A percentile compares a stretch with the other conserved stretches of the same genome.
Conservation (phyloP, 2,113 vertebrate genomes). For the Aramus guarauna region DNA sequence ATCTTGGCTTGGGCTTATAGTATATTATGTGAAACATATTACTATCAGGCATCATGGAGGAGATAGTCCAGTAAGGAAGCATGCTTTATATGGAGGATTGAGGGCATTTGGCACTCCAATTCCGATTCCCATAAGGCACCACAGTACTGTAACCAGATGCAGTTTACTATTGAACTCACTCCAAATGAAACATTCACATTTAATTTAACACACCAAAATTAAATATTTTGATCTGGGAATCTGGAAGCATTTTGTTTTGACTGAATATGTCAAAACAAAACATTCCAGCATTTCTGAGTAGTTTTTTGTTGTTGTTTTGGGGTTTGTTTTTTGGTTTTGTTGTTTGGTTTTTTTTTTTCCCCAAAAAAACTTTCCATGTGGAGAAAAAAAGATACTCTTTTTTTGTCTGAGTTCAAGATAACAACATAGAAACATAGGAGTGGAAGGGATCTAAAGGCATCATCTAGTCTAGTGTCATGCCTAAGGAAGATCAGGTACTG, state of each 20-base stretch:
- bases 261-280: constrained; percentile 32
- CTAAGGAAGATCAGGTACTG: background rate
- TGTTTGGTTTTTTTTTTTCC: background rate
- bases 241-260: constrained; percentile 42
- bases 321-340: too few species aligned
- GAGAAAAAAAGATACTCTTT: background rate
- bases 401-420: background rate
- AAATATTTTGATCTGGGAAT: constrained; percentile 58
- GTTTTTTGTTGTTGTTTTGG: background rate
- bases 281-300: background rate
- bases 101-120: background rate
- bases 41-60: background rate
- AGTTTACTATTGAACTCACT: constrained; percentile 39
- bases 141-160: constrained; percentile 43
- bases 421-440: background rate
- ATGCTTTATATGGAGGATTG: background rate
- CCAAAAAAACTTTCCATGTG: fast-evolving
- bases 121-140: background rate
- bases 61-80: background rate
- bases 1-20: background rate
- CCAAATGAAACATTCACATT: constrained; percentile 52
- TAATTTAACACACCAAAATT: constrained; percentile 47
- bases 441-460: background rate
- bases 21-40: background rate
- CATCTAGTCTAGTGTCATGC: background rate